These are phyloP conservation scores for Delia radicum DNA, from an alignment of 1,140 invertebrate genomes.

Conservation along the genomic window DNA sequence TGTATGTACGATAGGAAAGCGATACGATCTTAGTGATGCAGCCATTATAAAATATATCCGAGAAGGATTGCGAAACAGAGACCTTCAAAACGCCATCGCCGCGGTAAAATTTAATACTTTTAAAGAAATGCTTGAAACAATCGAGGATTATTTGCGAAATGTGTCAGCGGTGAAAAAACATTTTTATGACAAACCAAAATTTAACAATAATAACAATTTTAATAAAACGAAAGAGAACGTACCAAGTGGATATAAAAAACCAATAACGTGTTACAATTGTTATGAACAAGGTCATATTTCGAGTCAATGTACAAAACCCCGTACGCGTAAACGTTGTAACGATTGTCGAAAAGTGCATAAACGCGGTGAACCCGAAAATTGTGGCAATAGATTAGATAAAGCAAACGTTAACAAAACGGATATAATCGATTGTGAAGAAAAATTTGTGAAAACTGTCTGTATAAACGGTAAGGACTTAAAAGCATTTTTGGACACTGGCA, in stretches of 20 bases:
- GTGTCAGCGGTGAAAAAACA: neutral
- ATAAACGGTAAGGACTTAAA: neutral
- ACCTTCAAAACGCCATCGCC: neutral
- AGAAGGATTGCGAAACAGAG: conserved; percentile 4
- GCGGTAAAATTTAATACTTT: neutral
- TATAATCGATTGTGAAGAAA: neutral
- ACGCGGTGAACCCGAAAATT: conserved; percentile 10
- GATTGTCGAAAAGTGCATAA: conserved; percentile 22
- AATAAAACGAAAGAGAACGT: neutral
- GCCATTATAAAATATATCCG: conserved; percentile 21
- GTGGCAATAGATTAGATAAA: neutral
- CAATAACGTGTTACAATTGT: conserved; percentile 29
- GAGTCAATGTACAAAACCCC: conserved; percentile 13
- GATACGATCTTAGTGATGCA: neutral
- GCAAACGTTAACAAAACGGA: too few species aligned
- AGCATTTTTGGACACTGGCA: conserved; percentile 16
- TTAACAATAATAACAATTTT: neutral
- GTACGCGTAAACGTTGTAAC: neutral
- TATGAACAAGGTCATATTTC: conserved; percentile 19
- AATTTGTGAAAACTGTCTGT: neutral
- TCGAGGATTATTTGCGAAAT: conserved; percentile 15
- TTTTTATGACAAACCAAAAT: neutral
- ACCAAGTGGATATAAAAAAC: neutral
- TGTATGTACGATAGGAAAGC: neutral
- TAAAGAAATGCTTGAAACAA: conserved; percentile 23